Base-by-base conservation (phyloP, 1,140 invertebrate genomes). In the Frieseomelitta varia region DNA sequence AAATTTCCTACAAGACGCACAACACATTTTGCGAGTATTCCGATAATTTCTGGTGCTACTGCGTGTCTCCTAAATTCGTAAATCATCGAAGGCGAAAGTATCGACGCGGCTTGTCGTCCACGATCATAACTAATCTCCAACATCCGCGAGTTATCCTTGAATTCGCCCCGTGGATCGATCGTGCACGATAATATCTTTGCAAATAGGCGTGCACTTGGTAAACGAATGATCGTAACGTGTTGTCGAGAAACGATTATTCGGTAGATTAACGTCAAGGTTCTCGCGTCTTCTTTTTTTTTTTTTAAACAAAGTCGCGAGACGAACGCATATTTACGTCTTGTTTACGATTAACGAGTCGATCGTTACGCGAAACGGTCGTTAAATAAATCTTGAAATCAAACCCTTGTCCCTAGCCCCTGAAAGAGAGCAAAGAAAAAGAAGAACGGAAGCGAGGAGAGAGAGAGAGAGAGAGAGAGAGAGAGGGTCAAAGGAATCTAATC, bases 111-210 rank as follows among this genome's bases (percentile, higher is more conserved):
- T 47, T 14, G 69, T 72, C 19, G 27, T 72, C 69, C 15, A 10
- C 24, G 19, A 14, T 21, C 55, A 14, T 12, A 12, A 11, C 14
- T 58, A 17, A 56, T 58, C 24, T 17, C 30, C 10, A 71, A 81
- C 71, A 65, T 68, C 72, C 34, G 61, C 17, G 30, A n/a, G 17
- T 27, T 39, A 79, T 77, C 87, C 81, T 85, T 74, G 87, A 27
- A 21, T 58, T 61, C 30, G 71, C 56, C 78, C 51, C 15, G 47
- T 12, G 30, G 67, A 79, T 72, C 71, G 86, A 87, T 81, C 61
- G 68, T n/a, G 14, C 47, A 63, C 30, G 81, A 88, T 88, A 85
- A 75, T 61, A 55, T 85, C n/a, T 85, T 21, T 4, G 85, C 67
- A 77, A 87, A 80, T 17, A 30, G 67, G 73, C 56, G 61, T 68